Percentiles rank a stretch among this genome's conserved stretches.
These are phyloP conservation scores for Planococcus citri DNA, from an alignment of 1,140 invertebrate species.

Conservation along the genomic window DNA sequence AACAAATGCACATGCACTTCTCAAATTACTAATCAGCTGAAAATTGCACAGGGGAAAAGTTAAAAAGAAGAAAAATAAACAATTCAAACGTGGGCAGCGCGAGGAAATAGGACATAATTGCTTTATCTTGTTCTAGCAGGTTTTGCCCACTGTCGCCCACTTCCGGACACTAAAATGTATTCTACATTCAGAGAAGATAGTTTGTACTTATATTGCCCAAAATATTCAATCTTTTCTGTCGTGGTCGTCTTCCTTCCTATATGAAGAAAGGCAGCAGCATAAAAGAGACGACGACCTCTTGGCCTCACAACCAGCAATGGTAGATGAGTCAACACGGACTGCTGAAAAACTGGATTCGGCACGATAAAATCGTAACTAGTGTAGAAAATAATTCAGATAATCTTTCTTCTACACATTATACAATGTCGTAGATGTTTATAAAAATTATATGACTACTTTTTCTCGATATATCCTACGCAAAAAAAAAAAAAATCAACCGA, in stretches of 20 bases:
- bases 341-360: neutral
- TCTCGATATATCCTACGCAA: too few species aligned
- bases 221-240: neutral
- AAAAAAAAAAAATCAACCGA: too few species aligned
- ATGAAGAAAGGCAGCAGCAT: neutral
- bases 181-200: neutral
- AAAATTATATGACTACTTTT: too few species aligned
- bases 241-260: neutral
- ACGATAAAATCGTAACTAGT: neutral
- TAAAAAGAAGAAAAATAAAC: neutral
- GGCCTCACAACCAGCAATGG: neutral
- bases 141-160: slow-evolving; percentile 18
- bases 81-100: slow-evolving; percentile 4
- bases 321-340: neutral
- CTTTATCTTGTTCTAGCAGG: slow-evolving; percentile 11
- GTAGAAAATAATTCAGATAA: too few species aligned
- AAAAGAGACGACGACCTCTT: slow-evolving; percentile 14
- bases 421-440: too few species aligned
- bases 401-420: too few species aligned
- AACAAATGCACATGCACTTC: too few species aligned
- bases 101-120: slow-evolving; percentile 14
- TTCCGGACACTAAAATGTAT: slow-evolving; percentile 1
- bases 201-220: neutral
- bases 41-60: neutral
- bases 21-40: too few species aligned